Evolutionary conservation across 2,888 invertebrate species (phyloP).

Genomic region (Ectemnius continuus): DNA sequence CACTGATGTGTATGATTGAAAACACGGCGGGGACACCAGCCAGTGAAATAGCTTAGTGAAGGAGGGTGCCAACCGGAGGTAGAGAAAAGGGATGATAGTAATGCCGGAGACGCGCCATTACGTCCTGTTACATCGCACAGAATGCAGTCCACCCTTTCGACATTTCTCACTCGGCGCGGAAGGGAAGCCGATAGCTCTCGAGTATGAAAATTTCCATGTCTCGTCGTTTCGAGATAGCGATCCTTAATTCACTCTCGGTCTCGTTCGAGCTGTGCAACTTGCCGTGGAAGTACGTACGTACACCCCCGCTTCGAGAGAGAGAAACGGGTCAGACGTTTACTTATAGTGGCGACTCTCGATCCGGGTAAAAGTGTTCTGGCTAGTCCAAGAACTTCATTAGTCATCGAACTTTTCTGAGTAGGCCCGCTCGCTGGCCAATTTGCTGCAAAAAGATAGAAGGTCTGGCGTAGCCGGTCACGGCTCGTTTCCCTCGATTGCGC

Average conservation of each 20-base stretch:
- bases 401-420: conserved; percentile 37
- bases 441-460: conserved; percentile 35
- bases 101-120: conserved; percentile 54
- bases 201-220: not conserved
- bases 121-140: conserved; percentile 58
- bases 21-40: conserved; percentile 59
- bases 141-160: conserved; percentile 35
- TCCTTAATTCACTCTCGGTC: no score
- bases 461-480: conserved; percentile 43
- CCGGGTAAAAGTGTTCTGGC: conserved; percentile 20
- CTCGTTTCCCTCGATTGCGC: conserved; percentile 51
- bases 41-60: conserved; percentile 58
- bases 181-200: not conserved
- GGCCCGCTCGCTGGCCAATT: conserved; percentile 35
- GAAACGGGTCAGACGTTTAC: not conserved
- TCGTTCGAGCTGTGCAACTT: no score
- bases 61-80: conserved; percentile 42
- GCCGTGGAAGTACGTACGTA: no score
- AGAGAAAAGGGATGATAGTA: conserved; percentile 35
- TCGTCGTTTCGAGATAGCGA: not conserved
- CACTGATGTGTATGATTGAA: conserved; percentile 75
- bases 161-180: conserved; percentile 6
- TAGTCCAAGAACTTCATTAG: conserved; percentile 45
- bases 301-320: not conserved
- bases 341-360: not conserved